phyloP scores from a whole-genome alignment of 2,797 vertebrate genomes.

The Dendrocincla fuliginosa region DNA sequence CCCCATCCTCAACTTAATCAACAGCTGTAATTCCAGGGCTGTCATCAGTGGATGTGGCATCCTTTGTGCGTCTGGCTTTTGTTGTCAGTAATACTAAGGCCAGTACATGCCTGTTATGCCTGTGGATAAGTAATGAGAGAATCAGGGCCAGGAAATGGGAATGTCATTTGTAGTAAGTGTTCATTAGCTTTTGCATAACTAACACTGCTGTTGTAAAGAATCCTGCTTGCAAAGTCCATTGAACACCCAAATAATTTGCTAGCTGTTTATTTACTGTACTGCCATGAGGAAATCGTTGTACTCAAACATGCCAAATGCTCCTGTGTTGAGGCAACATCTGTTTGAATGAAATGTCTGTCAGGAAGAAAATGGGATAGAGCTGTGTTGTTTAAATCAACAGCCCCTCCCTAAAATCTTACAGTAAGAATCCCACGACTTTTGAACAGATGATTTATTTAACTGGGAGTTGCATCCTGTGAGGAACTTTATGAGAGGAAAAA shows the following conservation, averaged over 20 bases:
- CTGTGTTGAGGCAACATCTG: not conserved
- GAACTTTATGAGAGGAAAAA: not conserved
- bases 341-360: not conserved
- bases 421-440: not conserved
- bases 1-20: not conserved
- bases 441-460: not conserved
- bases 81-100: not conserved
- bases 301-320: not conserved
- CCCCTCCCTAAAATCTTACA: not conserved
- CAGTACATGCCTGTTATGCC: not conserved
- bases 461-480: not conserved
- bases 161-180: slow-evolving; percentile 6
- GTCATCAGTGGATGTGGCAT: not conserved
- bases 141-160: slow-evolving; percentile 11
- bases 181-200: slow-evolving; percentile 45
- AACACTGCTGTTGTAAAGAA: not conserved
- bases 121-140: slow-evolving; percentile 22
- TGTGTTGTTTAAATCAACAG: not conserved
- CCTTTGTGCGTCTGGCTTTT: not conserved
- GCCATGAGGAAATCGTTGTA: not conserved
- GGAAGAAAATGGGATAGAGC: not conserved
- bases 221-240: not conserved
- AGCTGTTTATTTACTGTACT: slow-evolving; percentile 12
- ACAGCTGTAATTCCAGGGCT: not conserved
- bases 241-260: not conserved